Base-by-base conservation (phyloP, 2,888 invertebrate species). In the Griposia aprilina region DNA sequence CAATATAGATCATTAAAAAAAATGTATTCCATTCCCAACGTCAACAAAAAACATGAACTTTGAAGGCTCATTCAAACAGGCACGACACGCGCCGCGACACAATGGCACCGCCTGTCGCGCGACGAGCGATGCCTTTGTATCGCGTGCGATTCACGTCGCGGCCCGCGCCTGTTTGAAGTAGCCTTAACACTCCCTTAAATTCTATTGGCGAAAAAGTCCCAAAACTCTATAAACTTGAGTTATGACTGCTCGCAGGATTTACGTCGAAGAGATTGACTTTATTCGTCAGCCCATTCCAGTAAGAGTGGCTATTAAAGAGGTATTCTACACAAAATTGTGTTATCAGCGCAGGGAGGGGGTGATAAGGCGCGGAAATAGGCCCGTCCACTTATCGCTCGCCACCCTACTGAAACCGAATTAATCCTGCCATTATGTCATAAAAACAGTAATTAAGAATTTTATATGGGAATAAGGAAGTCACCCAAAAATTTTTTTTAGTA, bases 191-290 rank as follows among this genome's bases (percentile, higher is more conserved):
- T 85, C 87, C 83, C 90, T 90, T 88, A 92, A 92, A 90, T 89
- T 89, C 86, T 88, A 88, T 89, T 86, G 86, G 62, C 84, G 83
- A 91, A 91, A 89, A 91, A 91, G 87, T 93, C 92, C 92, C 91
- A 87, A 92, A 95, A 94, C 94, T 95, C 95, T 93, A 95, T 95
- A 94, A 95, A 95, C 91, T 93, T 96, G 94, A 96, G 92, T 95
- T 95, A 96, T 94, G 93, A 93, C 92, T 92, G 91, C 91, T 93
- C 88, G 88, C 89, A 93, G 95, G 95, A 95, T 96, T 95, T 95
- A 96, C 93, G 94, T 91, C 90, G 89, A 89, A 91, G 92, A 94
- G 93, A 95, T 95, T 94, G 95, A 95, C 95, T 95, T 95, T 93
- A 94, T 95, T 94, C 94, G 93, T 94, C 93, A 94, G 94, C 92